Evolutionary conservation across 2,888 invertebrate genomes (phyloP).

Genomic region (Glaucopsyche alexis): DNA sequence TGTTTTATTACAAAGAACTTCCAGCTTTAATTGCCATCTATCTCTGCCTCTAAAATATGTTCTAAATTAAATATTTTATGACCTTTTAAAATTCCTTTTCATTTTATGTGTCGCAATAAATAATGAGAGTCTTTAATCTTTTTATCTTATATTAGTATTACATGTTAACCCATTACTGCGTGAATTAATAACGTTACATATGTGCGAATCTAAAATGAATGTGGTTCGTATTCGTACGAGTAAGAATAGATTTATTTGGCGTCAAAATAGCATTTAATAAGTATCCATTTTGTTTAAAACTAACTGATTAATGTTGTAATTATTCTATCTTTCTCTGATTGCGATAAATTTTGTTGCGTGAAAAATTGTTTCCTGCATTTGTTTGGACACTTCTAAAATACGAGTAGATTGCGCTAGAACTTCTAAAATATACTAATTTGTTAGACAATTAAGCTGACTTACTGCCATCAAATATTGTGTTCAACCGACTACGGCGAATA

Average conservation of each 20-base stretch:
- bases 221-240: neutral
- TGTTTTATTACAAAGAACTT: conserved; percentile 7
- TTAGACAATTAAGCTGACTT: too few relatives aligned
- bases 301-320: neutral
- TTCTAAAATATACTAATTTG: neutral
- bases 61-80: conserved; percentile 3
- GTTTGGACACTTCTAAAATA: neutral
- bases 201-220: neutral
- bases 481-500: too few relatives aligned
- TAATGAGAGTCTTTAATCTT: conserved; percentile 13
- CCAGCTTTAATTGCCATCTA: neutral
- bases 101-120: neutral
- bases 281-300: neutral
- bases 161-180: neutral
- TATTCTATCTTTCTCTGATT: neutral
- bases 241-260: neutral
- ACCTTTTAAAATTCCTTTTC: conserved; percentile 17
- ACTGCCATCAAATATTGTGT: too few relatives aligned
- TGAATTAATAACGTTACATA: neutral
- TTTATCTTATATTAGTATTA: conserved; percentile 40
- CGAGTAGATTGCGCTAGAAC: neutral
- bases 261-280: neutral
- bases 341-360: neutral
- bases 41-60: neutral
- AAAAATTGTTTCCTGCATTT: neutral